Conservation (phyloP, 2,797 vertebrate species). For the Sparidentex hasta region DNA sequence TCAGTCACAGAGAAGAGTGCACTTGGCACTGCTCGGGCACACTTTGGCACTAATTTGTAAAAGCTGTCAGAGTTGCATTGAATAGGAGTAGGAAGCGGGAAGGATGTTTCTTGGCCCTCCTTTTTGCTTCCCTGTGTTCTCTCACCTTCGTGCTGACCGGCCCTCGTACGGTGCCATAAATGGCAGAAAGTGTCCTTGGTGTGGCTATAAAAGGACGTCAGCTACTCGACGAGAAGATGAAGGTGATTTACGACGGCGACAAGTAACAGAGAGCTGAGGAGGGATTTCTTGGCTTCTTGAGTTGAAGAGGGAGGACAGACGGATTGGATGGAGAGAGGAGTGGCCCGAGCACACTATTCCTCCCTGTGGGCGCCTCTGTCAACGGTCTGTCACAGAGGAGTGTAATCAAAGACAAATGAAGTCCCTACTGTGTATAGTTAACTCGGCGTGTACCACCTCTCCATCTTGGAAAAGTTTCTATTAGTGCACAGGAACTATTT, state of each 20-base stretch:
- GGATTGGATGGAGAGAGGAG: constrained; percentile 62
- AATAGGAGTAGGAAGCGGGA: constrained; percentile 30
- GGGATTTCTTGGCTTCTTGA: constrained; percentile 63
- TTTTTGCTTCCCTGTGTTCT: constrained; percentile 55
- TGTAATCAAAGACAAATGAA: constrained; percentile 59
- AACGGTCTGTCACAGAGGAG: constrained; percentile 53
- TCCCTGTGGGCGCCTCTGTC: constrained; percentile 62
- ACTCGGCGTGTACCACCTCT: constrained; percentile 28
- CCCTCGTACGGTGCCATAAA: constrained; percentile 75
- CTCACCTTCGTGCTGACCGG: constrained; percentile 69
- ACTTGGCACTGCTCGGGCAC: constrained; percentile 61
- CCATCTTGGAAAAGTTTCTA: constrained; percentile 28
- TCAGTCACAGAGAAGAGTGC: constrained; percentile 55
- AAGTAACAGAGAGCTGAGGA: constrained; percentile 46
- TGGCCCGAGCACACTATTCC: constrained; percentile 30
- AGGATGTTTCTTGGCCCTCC: constrained; percentile 59
- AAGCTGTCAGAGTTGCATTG: constrained; percentile 48
- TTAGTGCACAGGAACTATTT: constrained; percentile 36
- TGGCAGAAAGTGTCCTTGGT: constrained; percentile 83
- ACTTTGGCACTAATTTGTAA: constrained; percentile 57
- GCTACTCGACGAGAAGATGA: constrained; percentile 56
- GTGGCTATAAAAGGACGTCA: constrained; percentile 85
- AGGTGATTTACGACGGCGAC: constrained; percentile 71
- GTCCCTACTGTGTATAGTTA: constrained; percentile 36
- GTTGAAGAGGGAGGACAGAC: constrained; percentile 48